Evolutionary conservation across 1,140 invertebrate genomes (phyloP), one percentile per base, ranked within the genome.

Genomic region (Drosophila melanogaster): DNA sequence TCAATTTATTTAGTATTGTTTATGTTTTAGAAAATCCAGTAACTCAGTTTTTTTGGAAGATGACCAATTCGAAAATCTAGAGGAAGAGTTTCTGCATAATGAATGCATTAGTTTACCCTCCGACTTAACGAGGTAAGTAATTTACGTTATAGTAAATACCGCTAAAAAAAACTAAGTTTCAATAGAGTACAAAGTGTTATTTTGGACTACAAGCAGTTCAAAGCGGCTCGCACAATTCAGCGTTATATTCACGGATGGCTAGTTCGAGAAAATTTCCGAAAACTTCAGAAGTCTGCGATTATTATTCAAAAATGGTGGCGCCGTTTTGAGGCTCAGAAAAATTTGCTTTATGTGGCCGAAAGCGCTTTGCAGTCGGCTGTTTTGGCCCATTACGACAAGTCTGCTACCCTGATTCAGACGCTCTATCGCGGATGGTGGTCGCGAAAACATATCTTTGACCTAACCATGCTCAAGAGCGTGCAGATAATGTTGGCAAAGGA

Each of bases 181-280:
- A 11, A 51, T 22, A 67, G 64, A 4, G 10, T 3, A 0, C 64
- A 70, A 1, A 17, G 58, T 2, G 8, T 72, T 7, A 5, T 90
- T 3, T 53, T 81, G 15, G 89, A 91, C 3, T 78, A 83, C 24
- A 70, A 76, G 5, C 75, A 83, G 17, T 91, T 91, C 22, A 73
- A 73, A 38, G 70, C 89, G 0, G 80, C 89, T 12, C 84, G 84
- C 8, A 43, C 6, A 0, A 89, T 91, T 8, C 89, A 91, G 24
- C 26, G 54, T 7, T 1, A n/a, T 10, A 17, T 65, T 24, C 80
- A 81, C 0, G 75, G 80, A 6, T 91, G 72, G 66, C 11, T 26
- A 0, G 51, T 53, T 4, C 56, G 57, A 0, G 7, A 4, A 0
- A 6, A 1, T 2, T 12, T 38, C 0, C 3, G n/a, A 1, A 57